These are phyloP conservation scores for Misgurnus mizolepis DNA, from an alignment of 2,113 vertebrate genomes.

Conservation along the genomic window DNA sequence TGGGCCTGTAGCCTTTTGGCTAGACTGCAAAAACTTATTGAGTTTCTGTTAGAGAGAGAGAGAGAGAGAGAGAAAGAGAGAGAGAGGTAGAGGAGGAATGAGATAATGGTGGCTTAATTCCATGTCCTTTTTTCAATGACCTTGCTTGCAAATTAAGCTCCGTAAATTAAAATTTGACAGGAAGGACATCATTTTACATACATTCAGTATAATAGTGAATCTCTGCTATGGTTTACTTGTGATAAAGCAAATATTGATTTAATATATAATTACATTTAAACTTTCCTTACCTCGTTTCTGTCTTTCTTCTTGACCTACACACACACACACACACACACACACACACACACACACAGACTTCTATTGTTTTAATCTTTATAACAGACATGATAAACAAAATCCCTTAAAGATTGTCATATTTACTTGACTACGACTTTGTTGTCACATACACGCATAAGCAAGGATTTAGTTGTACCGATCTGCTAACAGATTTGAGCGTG, in stretches of 20 bases:
- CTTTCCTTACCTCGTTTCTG: neutral
- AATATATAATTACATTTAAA: neutral
- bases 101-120: slow-evolving; percentile 74
- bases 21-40: slow-evolving; percentile 80
- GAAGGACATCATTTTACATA: neutral
- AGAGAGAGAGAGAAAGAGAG: neutral
- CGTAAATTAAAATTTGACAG: slow-evolving; percentile 45
- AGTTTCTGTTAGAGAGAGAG: slow-evolving; percentile 59
- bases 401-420: too few species aligned
- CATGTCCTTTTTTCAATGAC: slow-evolving; percentile 79
- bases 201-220: slow-evolving; percentile 47
- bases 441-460: neutral
- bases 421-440: neutral
- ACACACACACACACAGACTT: too few species aligned
- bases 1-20: slow-evolving; percentile 79
- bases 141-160: slow-evolving; percentile 78
- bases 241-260: neutral
- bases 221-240: slow-evolving; percentile 21
- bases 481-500: neutral
- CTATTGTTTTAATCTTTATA: too few species aligned
- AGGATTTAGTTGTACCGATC: neutral
- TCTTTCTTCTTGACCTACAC: neutral
- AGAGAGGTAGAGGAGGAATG: slow-evolving; percentile 54
- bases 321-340: neutral
- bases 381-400: too few species aligned